These are phyloP conservation scores for Brachyhypopomus occidentalis DNA, from an alignment of 2,113 vertebrate genomes.

Conservation along the genomic window DNA sequence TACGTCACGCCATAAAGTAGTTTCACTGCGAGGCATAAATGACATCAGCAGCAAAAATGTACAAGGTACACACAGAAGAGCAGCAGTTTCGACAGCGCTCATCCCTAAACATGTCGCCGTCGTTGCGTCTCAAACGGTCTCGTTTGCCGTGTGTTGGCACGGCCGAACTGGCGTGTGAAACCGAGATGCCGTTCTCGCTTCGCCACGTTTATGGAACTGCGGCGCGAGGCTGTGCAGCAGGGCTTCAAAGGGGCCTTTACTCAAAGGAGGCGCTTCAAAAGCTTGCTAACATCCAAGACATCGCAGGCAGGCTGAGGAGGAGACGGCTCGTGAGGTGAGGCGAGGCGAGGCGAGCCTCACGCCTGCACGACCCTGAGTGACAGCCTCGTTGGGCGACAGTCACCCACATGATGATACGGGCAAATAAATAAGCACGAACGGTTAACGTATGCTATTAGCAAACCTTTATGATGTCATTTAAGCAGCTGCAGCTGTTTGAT, in stretches of 20 bases:
- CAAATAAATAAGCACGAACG: not conserved
- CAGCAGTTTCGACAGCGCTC: not conserved
- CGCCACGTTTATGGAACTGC: conserved; percentile 9
- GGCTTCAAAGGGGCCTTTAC: conserved; percentile 33
- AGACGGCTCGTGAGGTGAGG: not conserved
- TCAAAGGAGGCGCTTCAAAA: conserved; percentile 25
- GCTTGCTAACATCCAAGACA: conserved; percentile 13
- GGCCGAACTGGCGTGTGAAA: not conserved
- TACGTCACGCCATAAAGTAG: no score
- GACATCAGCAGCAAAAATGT: not conserved
- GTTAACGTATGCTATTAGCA: conserved; percentile 3
- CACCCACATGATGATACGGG: not conserved
- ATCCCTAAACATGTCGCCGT: conserved; percentile 13
- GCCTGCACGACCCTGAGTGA: conserved; percentile 13
- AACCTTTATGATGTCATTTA: conserved; percentile 11
- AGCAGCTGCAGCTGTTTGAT: not conserved
- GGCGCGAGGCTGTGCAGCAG: not conserved
- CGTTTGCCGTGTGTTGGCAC: conserved; percentile 26
- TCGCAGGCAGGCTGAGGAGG: not conserved
- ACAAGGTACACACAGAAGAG: not conserved
- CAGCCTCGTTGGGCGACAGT: conserved; percentile 10
- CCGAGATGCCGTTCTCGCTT: not conserved
- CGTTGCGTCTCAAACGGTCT: conserved; percentile 22
- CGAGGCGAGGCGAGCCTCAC: not conserved
- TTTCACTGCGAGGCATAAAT: not conserved